Conservation (phyloP, 2,113 vertebrate genomes). For the Furnarius figulus region DNA sequence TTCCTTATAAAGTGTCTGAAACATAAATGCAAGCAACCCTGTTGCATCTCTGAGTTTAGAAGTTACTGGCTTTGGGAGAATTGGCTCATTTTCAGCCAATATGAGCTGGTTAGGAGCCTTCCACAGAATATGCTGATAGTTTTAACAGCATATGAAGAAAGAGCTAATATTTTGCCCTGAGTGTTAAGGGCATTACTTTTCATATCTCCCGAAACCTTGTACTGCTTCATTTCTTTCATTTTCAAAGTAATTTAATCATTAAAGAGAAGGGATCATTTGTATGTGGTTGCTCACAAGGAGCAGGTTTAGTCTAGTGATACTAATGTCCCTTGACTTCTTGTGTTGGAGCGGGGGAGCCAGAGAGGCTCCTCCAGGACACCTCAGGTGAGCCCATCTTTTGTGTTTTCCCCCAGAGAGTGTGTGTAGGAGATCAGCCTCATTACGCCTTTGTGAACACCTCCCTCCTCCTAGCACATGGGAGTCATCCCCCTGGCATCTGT, state of each 20-base stretch:
- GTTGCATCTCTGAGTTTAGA: not conserved
- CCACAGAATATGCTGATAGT: not conserved
- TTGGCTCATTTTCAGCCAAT: not conserved
- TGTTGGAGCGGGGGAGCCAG: not conserved
- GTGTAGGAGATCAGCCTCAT: not conserved
- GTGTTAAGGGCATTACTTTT: not conserved
- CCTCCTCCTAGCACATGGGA: not conserved
- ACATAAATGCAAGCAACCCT: not conserved
- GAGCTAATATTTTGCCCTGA: not conserved
- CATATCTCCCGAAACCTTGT: not conserved
- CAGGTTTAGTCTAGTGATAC: not conserved
- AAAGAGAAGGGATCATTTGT: not conserved
- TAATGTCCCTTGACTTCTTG: not conserved
- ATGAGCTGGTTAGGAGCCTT: not conserved
- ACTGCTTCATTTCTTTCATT: not conserved
- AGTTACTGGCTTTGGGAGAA: not conserved
- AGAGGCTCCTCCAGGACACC: not conserved
- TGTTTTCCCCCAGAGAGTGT: not conserved
- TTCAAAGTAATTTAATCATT: not conserved
- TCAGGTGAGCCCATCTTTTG: not conserved
- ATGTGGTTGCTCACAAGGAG: not conserved
- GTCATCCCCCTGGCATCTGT: not conserved
- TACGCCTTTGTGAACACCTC: not conserved
- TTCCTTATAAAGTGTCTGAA: not conserved
- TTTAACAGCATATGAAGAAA: not conserved